These are phyloP conservation scores for Conchocele bisecta DNA, from an alignment of 2,888 invertebrate species.

Conservation along the genomic window DNA sequence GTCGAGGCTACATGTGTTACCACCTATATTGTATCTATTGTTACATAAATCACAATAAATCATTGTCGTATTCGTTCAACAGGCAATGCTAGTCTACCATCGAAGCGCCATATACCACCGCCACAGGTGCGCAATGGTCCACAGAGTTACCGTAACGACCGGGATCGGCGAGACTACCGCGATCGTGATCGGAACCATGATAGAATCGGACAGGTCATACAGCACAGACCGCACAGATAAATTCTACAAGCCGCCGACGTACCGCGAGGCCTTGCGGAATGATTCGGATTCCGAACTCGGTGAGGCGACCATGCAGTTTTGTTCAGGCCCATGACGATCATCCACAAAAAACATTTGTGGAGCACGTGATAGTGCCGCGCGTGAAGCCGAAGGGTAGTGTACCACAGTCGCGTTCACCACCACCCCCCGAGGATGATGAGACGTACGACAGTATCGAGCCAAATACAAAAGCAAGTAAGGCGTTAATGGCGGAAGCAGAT, in stretches of 20 bases:
- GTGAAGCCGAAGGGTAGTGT: conserved; percentile 35
- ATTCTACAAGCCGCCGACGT: conserved; percentile 51
- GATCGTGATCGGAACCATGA: conserved; percentile 40
- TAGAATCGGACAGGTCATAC: conserved; percentile 25
- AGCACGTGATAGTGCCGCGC: conserved; percentile 66
- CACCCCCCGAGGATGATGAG: conserved; percentile 58
- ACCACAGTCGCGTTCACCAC: conserved; percentile 28
- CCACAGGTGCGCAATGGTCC: too few relatives aligned
- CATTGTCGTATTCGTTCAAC: too few relatives aligned
- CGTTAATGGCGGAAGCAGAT: conserved; percentile 46
- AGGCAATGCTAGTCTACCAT: too few relatives aligned
- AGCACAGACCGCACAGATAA: conserved; percentile 27
- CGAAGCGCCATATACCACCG: too few relatives aligned
- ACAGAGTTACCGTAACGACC: conserved; percentile 16
- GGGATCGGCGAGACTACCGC: conserved; percentile 13
- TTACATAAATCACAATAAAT: too few relatives aligned
- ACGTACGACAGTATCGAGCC: conserved; percentile 64
- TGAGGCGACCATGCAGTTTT: conserved; percentile 55
- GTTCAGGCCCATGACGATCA: conserved; percentile 70
- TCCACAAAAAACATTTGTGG: conserved; percentile 66
- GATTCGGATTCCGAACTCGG: conserved; percentile 33
- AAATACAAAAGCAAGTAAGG: conserved; percentile 32
- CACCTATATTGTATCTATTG: too few relatives aligned
- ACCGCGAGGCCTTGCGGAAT: conserved; percentile 47
- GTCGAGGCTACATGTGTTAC: too few relatives aligned